Conservation (phyloP, 2,888 invertebrate species). For the Drosophila vallismaia region DNA sequence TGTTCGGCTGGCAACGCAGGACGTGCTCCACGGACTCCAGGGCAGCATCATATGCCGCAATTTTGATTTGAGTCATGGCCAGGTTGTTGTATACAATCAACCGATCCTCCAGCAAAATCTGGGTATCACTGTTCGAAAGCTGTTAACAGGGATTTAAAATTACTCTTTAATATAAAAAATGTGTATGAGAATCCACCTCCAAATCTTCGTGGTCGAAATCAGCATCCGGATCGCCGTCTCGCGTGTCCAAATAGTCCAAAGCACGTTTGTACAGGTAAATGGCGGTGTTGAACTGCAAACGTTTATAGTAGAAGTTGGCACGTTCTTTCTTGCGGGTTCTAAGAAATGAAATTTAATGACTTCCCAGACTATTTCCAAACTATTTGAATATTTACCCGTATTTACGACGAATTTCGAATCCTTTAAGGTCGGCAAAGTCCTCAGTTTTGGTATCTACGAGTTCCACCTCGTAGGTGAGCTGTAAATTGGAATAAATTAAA, state of each 20-base stretch:
- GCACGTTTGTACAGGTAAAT: slow-evolving; percentile 95
- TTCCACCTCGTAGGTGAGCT: slow-evolving; percentile 87
- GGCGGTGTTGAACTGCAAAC: slow-evolving; percentile 91
- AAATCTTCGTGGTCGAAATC: slow-evolving; percentile 84
- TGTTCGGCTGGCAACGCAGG: slow-evolving; percentile 92
- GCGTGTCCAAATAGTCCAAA: slow-evolving; percentile 91
- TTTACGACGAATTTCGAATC: slow-evolving; percentile 88
- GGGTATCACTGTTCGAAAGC: slow-evolving; percentile 86
- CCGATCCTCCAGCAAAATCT: slow-evolving; percentile 90
- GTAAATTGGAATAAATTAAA: slow-evolving; percentile 9
- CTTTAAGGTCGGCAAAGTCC: slow-evolving; percentile 88
- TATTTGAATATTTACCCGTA: slow-evolving; percentile 87
- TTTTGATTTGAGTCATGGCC: slow-evolving; percentile 96
- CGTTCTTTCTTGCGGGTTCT: slow-evolving; percentile 91
- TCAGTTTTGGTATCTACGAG: slow-evolving; percentile 88
- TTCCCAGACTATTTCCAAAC: too few relatives aligned
- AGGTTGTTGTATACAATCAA: slow-evolving; percentile 95
- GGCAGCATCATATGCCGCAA: slow-evolving; percentile 93
- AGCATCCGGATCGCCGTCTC: slow-evolving; percentile 87
- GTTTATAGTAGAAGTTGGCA: slow-evolving; percentile 95
- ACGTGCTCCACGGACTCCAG: slow-evolving; percentile 93
- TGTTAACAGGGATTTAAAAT: slow-evolving; percentile 48
- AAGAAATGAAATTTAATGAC: slow-evolving; percentile 24
- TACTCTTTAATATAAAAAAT: neutral
- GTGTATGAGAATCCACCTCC: slow-evolving; percentile 53